Conservation (phyloP, 2,113 vertebrate genomes). For the Raja brachyura region DNA sequence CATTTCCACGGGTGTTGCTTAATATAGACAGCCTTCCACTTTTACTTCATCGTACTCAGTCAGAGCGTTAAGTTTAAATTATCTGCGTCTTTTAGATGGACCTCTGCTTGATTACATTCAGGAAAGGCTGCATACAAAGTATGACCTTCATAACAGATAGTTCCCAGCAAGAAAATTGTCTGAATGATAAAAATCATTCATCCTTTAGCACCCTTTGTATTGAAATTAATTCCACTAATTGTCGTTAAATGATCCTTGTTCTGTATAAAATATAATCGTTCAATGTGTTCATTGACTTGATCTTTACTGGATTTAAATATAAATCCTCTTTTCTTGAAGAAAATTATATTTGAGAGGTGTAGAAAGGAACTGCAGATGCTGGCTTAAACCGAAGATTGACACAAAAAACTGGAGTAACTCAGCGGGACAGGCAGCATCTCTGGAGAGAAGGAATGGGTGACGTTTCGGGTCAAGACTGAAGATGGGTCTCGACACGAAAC, state of each 20-base stretch:
- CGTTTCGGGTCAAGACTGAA: too few relatives aligned
- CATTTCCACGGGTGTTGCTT: not conserved
- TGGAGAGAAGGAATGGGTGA: too few relatives aligned
- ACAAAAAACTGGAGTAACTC: too few relatives aligned
- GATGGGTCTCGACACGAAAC: too few relatives aligned
- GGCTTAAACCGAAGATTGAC: too few relatives aligned
- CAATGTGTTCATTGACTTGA: not conserved
- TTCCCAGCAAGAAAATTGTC: not conserved
- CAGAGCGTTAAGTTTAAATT: slow-evolving; percentile 25
- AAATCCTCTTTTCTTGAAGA: not conserved
- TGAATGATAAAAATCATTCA: not conserved
- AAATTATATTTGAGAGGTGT: not conserved
- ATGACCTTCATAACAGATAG: not conserved
- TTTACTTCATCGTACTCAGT: slow-evolving; percentile 24
- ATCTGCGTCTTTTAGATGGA: slow-evolving; percentile 1
- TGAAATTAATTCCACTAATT: slow-evolving; percentile 5
- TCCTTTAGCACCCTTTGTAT: not conserved
- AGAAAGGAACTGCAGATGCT: too few relatives aligned
- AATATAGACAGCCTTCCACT: not conserved
- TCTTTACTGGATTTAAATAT: not conserved
- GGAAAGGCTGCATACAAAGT: not conserved
- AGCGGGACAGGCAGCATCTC: too few relatives aligned
- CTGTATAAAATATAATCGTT: not conserved
- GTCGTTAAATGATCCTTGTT: not conserved
- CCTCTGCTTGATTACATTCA: slow-evolving; percentile 34